Evolutionary conservation across 1,140 invertebrate species (phyloP).

Genomic region (Tetramorium alpestre): DNA sequence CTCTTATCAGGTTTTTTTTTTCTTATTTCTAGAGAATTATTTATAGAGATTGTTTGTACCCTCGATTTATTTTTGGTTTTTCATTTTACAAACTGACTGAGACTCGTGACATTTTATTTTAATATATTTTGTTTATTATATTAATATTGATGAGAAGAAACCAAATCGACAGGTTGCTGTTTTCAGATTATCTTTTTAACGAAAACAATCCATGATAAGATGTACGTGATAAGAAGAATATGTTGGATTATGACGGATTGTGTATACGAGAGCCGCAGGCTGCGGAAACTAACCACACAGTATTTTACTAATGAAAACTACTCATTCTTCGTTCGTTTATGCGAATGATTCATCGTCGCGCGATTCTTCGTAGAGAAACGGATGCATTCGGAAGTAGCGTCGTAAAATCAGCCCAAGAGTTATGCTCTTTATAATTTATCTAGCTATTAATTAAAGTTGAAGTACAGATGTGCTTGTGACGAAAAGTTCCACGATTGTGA

Average conservation of each 20-base stretch:
- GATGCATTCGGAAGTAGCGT: slow-evolving; percentile 9
- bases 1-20: neutral
- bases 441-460: neutral
- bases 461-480: neutral
- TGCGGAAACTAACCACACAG: slow-evolving; percentile 10
- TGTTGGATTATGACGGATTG: neutral
- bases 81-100: neutral
- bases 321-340: slow-evolving; percentile 23
- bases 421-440: slow-evolving; percentile 2
- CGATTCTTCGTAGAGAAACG: slow-evolving; percentile 48
- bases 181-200: neutral
- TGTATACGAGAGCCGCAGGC: neutral
- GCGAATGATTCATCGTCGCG: slow-evolving; percentile 58
- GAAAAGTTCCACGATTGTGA: neutral
- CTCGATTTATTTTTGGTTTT: neutral
- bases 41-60: neutral
- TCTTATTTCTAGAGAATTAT: neutral
- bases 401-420: slow-evolving; percentile 7
- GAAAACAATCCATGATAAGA: neutral
- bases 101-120: neutral
- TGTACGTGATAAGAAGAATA: neutral
- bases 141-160: neutral
- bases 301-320: slow-evolving; percentile 34
- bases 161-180: neutral
- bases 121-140: neutral